phyloP scores from a whole-genome alignment of 2,113 vertebrate species.

The Collichthys lucidus region DNA sequence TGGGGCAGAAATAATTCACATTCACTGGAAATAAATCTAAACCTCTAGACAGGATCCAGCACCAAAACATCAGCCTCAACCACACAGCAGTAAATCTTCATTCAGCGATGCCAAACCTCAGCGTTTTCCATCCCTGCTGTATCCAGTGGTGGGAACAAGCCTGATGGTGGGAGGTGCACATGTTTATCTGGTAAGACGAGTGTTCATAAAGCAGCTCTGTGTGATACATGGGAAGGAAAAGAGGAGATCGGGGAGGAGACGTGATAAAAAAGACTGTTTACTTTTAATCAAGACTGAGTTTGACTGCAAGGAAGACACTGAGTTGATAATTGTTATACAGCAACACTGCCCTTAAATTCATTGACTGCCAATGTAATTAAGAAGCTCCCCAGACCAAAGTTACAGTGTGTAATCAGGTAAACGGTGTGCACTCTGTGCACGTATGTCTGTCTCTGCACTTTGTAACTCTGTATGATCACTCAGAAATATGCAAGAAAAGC shows the following conservation, averaged over 20 bases:
- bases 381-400: not conserved
- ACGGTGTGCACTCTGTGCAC: no score
- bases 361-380: not conserved
- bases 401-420: no score
- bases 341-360: not conserved
- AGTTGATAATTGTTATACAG: not conserved
- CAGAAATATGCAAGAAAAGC: no score
- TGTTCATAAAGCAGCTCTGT: slow-evolving; percentile 20
- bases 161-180: slow-evolving; percentile 37
- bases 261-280: not conserved
- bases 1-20: slow-evolving; percentile 26
- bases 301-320: not conserved
- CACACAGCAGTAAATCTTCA: slow-evolving; percentile 52
- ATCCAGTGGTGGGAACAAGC: slow-evolving; percentile 47
- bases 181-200: slow-evolving; percentile 53
- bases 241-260: slow-evolving; percentile 9
- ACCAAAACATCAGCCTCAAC: slow-evolving; percentile 44
- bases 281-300: slow-evolving; percentile 16
- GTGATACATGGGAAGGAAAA: slow-evolving; percentile 24
- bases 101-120: slow-evolving; percentile 54
- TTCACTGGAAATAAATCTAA: slow-evolving; percentile 51
- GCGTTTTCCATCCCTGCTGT: slow-evolving; percentile 13
- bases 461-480: no score
- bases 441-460: no score
- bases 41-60: slow-evolving; percentile 40